A percentile compares a stretch with the other conserved stretches of the same genome.
Evolutionary conservation across 2,888 invertebrate genomes (phyloP).

Genomic region (Geophilus truncorum): DNA sequence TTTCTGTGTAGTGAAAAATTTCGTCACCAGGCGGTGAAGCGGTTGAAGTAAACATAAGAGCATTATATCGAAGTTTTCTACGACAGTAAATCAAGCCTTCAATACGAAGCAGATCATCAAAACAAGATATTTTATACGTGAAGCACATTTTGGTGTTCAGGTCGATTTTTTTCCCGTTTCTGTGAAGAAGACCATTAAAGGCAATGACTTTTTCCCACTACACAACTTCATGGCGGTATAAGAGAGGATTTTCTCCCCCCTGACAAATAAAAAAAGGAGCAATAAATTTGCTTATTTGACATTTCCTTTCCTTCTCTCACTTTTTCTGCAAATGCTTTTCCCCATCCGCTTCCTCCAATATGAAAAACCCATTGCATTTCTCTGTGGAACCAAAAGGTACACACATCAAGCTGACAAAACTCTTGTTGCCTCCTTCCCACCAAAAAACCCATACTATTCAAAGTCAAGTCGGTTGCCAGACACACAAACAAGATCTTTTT

Average conservation of each 20-base stretch:
- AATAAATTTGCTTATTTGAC: slow-evolving; percentile 10
- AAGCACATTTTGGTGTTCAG: neutral
- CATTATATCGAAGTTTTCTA: neutral
- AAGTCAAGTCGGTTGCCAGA: too few species aligned
- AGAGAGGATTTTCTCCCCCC: neutral
- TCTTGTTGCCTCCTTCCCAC: too few species aligned
- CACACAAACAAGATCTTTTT: too few species aligned
- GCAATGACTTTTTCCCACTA: slow-evolving; percentile 5
- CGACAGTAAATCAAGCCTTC: neutral
- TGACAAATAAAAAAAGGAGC: neutral
- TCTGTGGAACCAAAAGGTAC: neutral
- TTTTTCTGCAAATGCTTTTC: neutral
- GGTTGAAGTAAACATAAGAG: too few species aligned
- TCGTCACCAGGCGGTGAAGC: too few species aligned
- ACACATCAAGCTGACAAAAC: neutral
- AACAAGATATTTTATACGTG: neutral
- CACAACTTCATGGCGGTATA: neutral
- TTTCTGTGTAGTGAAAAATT: too few species aligned
- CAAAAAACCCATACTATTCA: too few species aligned
- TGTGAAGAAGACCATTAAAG: neutral
- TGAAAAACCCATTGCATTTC: neutral
- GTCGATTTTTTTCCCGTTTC: neutral
- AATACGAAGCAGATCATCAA: neutral
- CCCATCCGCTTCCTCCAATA: neutral
- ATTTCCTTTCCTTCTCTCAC: neutral